Evolutionary conservation across 2,797 vertebrate genomes (phyloP).

Genomic region (Enteromius trimaculatus): DNA sequence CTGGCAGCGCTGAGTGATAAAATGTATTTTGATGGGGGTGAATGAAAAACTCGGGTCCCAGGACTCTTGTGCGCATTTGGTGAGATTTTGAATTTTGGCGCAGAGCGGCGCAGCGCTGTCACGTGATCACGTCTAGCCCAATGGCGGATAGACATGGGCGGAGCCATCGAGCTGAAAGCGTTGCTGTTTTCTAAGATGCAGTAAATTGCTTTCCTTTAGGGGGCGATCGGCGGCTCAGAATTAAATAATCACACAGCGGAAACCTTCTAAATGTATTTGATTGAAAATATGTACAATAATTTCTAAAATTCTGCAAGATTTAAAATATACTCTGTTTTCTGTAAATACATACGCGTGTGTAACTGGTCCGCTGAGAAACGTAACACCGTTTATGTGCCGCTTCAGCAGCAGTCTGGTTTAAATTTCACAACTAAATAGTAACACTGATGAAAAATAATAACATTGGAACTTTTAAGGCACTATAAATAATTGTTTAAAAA

Average conservation of each 20-base stretch:
- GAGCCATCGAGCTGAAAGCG: not conserved
- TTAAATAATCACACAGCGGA: no score
- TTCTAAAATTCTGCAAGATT: not conserved
- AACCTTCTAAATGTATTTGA: not conserved
- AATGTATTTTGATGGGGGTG: not conserved
- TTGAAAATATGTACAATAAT: not conserved
- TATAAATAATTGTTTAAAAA: not conserved
- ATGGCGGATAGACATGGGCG: constrained; percentile 47
- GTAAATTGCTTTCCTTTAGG: not conserved
- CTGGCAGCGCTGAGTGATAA: not conserved
- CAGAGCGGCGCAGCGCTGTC: constrained; percentile 59
- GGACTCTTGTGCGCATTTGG: constrained; percentile 1
- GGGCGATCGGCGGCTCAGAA: not conserved
- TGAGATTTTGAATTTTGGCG: constrained; percentile 95
- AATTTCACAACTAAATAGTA: not conserved
- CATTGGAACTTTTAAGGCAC: not conserved
- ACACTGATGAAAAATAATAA: not conserved
- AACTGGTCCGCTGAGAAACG: not conserved
- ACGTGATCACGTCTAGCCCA: constrained; percentile 75
- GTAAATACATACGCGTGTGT: not conserved
- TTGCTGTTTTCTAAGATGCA: not conserved
- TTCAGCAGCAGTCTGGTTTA: not conserved
- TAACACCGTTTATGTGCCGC: not conserved
- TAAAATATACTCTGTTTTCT: not conserved
- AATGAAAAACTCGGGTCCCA: not conserved